Conservation (phyloP, 2,113 vertebrate species). For the Ranitomeya variabilis region DNA sequence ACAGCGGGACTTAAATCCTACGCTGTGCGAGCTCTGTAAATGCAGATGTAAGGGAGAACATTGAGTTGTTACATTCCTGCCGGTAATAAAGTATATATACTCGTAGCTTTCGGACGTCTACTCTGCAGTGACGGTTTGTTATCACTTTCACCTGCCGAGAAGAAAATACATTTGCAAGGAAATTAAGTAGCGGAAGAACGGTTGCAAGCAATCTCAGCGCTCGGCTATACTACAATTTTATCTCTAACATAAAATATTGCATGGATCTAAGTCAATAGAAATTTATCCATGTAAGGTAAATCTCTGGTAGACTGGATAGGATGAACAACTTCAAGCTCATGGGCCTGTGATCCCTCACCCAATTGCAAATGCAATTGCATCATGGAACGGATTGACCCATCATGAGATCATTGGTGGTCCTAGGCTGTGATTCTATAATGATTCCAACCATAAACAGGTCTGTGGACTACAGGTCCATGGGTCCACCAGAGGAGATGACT, state of each 20-base stretch:
- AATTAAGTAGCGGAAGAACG: constrained; percentile 50
- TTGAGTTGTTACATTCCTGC: constrained; percentile 65
- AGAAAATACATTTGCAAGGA: constrained; percentile 64
- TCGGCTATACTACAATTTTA: constrained; percentile 15
- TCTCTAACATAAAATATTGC: constrained; percentile 18
- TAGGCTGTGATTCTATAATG: background rate
- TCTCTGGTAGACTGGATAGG: background rate
- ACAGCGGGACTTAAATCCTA: constrained; percentile 64
- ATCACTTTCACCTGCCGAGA: constrained; percentile 63
- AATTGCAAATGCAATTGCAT: too few relatives aligned
- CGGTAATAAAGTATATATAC: constrained; percentile 68
- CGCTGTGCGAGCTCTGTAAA: constrained; percentile 68
- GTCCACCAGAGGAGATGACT: background rate
- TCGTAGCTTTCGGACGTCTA: constrained; percentile 67
- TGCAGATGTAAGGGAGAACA: constrained; percentile 68
- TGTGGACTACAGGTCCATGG: background rate
- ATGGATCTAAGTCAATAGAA: background rate
- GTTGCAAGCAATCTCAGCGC: constrained; percentile 31
- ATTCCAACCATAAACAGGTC: background rate
- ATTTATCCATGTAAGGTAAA: background rate
- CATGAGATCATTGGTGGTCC: background rate
- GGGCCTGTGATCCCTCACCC: too few relatives aligned
- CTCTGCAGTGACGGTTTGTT: constrained; percentile 56
- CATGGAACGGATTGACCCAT: background rate
- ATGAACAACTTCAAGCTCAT: background rate